Percentiles rank a stretch among this genome's conserved stretches.
phyloP scores from a whole-genome alignment of 2,888 invertebrate species.

The Caenorhabditis sp. region DNA sequence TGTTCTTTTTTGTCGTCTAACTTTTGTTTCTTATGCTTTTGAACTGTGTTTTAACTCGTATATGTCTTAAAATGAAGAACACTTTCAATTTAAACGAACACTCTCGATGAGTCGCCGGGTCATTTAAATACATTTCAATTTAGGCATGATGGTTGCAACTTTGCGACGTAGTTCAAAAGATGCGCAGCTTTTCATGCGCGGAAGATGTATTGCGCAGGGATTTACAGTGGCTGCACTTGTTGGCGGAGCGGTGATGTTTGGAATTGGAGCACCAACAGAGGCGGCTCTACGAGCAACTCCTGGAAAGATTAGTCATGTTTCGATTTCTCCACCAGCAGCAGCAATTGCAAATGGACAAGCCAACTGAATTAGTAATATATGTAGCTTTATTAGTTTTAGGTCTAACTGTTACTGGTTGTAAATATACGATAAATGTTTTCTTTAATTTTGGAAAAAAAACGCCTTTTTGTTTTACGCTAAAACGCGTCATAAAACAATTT shows the following conservation, averaged over 20 bases:
- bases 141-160: slow-evolving; percentile 58
- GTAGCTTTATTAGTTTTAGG: too few relatives aligned
- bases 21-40: too few relatives aligned
- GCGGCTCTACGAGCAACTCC: slow-evolving; percentile 25
- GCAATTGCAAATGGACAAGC: background rate
- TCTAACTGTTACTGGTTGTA: too few relatives aligned
- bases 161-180: slow-evolving; percentile 52
- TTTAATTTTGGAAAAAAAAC: too few relatives aligned
- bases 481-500: too few relatives aligned
- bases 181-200: slow-evolving; percentile 63
- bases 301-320: background rate
- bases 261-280: slow-evolving; percentile 40
- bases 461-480: too few relatives aligned
- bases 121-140: too few relatives aligned
- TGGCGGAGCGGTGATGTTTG: slow-evolving; percentile 57
- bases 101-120: too few relatives aligned
- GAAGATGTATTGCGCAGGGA: slow-evolving; percentile 57
- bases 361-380: too few relatives aligned
- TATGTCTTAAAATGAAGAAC: background rate
- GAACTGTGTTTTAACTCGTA: too few relatives aligned
- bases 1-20: too few relatives aligned
- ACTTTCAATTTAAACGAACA: slow-evolving; percentile 2
- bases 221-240: slow-evolving; percentile 60
- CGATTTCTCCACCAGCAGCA: background rate
- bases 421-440: too few relatives aligned